These are phyloP conservation scores for Syrista parreyssii DNA, from an alignment of 2,888 invertebrate species.

Conservation along the genomic window DNA sequence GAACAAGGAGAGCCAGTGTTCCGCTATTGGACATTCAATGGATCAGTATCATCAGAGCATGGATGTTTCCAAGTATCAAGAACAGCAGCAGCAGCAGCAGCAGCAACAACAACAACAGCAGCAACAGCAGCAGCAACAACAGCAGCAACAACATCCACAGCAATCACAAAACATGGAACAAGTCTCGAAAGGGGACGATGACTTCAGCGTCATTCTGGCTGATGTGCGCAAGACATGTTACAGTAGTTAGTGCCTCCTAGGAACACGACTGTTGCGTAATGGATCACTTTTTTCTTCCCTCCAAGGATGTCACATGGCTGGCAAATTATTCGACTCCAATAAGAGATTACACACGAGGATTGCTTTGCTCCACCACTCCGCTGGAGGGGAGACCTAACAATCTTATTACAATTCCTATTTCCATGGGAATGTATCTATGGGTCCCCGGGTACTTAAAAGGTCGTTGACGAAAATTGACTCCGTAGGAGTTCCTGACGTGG, in stretches of 20 bases:
- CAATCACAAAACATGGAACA: constrained; percentile 54
- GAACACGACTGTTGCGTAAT: no score
- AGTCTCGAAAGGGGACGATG: constrained; percentile 81
- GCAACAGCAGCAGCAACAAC: constrained; percentile 26
- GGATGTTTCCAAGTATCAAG: constrained; percentile 59
- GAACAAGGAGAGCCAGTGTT: constrained; percentile 53
- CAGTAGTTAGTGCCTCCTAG: constrained; percentile 70
- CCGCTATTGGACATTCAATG: constrained; percentile 51
- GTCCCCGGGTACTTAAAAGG: no score
- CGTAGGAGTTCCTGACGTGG: no score
- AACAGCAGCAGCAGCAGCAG: constrained; percentile 45
- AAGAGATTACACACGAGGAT: no score
- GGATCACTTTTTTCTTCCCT: neutral
- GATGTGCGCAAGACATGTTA: constrained; percentile 90
- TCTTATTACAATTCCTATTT: no score
- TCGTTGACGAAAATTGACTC: no score
- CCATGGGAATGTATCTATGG: no score
- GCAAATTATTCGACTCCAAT: no score
- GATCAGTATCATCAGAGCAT: constrained; percentile 61
- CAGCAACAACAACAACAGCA: constrained; percentile 24
- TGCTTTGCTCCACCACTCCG: no score
- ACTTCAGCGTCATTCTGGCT: constrained; percentile 89
- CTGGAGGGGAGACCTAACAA: no score
- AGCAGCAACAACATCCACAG: constrained; percentile 34
- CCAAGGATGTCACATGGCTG: neutral